Conservation (phyloP, 2,888 invertebrate species). For the Apodemia zela region DNA sequence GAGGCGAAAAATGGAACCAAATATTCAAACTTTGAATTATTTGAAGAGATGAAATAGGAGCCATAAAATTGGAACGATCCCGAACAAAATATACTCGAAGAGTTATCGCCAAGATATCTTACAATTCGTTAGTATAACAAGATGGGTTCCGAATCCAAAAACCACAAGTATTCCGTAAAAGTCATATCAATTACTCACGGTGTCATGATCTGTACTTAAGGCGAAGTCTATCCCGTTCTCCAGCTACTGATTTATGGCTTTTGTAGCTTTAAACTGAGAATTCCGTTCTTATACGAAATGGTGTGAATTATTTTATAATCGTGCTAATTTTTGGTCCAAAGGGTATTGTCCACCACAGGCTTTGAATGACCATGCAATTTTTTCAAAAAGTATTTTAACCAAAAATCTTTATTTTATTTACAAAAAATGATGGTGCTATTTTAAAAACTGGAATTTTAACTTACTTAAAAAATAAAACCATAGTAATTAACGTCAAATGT, state of each 20-base stretch:
- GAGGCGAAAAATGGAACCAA: too few species aligned
- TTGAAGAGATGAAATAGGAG: conserved; percentile 28
- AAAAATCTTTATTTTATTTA: too few species aligned
- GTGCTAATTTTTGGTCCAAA: too few species aligned
- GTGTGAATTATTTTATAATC: too few species aligned
- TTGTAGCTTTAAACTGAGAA: background rate
- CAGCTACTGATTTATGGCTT: conserved; percentile 8
- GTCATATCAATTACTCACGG: conserved; percentile 49
- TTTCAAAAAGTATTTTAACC: too few species aligned
- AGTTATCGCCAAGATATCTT: conserved; percentile 41
- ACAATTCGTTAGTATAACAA: conserved; percentile 43
- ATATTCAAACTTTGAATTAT: conserved; percentile 22
- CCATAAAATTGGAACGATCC: conserved; percentile 46
- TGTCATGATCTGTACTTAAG: conserved; percentile 41
- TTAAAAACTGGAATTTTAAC: too few species aligned
- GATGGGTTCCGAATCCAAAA: conserved; percentile 36
- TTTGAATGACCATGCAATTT: too few species aligned
- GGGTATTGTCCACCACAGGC: too few species aligned
- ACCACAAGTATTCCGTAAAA: conserved; percentile 50
- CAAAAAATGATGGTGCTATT: too few species aligned
- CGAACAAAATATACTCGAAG: conserved; percentile 29
- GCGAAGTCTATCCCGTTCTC: conserved; percentile 27
- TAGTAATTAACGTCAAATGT: too few species aligned
- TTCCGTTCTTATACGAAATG: too few species aligned
- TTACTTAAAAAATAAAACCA: too few species aligned